Evolutionary conservation across 30 jellyfish, hydroid and myxozoan genomes (phyloP).

Genomic region (Cassiopea xamachana): DNA sequence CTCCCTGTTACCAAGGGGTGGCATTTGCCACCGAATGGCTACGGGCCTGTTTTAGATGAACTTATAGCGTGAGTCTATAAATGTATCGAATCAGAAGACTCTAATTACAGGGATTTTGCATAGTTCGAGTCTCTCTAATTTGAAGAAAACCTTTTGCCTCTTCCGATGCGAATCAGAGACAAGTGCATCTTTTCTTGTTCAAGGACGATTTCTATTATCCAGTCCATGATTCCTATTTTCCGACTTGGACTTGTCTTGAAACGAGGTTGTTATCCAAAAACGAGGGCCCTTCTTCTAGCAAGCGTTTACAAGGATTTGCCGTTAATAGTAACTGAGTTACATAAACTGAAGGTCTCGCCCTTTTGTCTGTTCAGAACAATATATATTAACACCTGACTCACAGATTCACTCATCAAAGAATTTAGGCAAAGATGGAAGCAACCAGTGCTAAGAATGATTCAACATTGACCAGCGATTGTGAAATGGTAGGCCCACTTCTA

Average conservation of each 20-base stretch:
- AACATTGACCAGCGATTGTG: background rate
- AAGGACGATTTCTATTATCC: too few relatives aligned
- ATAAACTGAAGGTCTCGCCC: background rate
- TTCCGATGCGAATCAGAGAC: too few relatives aligned
- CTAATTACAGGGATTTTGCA: too few relatives aligned
- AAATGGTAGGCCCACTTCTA: slow-evolving; percentile 17
- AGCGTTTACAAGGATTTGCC: background rate
- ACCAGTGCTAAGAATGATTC: slow-evolving; percentile 1
- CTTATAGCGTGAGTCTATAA: too few relatives aligned
- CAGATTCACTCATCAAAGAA: background rate
- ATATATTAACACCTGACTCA: background rate
- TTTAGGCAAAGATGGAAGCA: background rate
- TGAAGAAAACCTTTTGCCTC: too few relatives aligned
- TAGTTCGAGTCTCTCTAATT: too few relatives aligned
- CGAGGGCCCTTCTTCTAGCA: background rate
- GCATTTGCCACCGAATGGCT: too few relatives aligned
- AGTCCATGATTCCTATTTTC: background rate
- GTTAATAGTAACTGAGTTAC: background rate
- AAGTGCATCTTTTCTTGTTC: too few relatives aligned
- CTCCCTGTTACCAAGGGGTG: too few relatives aligned
- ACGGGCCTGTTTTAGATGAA: too few relatives aligned
- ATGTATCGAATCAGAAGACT: too few relatives aligned
- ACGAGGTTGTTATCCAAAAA: too few relatives aligned
- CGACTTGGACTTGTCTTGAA: background rate
- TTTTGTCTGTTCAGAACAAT: background rate